Evolutionary conservation across 1,140 invertebrate species (phyloP).

Genomic region (Tigriopus japonicus): DNA sequence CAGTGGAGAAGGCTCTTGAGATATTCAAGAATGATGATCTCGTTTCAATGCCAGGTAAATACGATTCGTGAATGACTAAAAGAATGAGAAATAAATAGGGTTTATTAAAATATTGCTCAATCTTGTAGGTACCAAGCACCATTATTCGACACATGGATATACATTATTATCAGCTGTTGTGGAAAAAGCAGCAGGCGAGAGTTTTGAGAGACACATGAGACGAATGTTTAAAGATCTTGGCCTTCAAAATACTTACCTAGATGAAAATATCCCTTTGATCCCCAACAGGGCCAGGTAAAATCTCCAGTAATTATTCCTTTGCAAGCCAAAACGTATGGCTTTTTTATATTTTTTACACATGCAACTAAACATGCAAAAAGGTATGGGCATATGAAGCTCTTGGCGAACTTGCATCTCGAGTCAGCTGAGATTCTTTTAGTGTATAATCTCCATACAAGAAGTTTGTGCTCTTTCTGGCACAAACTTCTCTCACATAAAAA

Average conservation of each 20-base stretch:
- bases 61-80: background rate
- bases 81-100: too few relatives aligned
- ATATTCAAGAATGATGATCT: constrained; percentile 43
- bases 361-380: too few relatives aligned
- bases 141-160: constrained; percentile 39
- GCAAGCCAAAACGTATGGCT: too few relatives aligned
- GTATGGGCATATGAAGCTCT: too few relatives aligned
- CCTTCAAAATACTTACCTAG: constrained; percentile 35
- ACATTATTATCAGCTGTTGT: constrained; percentile 38
- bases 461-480: too few relatives aligned
- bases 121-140: constrained; percentile 29
- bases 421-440: too few relatives aligned
- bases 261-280: constrained; percentile 33
- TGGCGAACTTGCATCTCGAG: too few relatives aligned
- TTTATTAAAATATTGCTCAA: background rate
- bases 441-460: too few relatives aligned
- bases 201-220: constrained; percentile 28
- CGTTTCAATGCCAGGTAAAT: constrained; percentile 35
- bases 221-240: constrained; percentile 32
- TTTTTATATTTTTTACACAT: too few relatives aligned
- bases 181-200: constrained; percentile 29
- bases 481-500: too few relatives aligned
- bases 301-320: too few relatives aligned
- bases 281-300: constrained; percentile 33
- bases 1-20: constrained; percentile 30